Conservation (phyloP, 2,113 vertebrate species). For the Nicator chloris region DNA sequence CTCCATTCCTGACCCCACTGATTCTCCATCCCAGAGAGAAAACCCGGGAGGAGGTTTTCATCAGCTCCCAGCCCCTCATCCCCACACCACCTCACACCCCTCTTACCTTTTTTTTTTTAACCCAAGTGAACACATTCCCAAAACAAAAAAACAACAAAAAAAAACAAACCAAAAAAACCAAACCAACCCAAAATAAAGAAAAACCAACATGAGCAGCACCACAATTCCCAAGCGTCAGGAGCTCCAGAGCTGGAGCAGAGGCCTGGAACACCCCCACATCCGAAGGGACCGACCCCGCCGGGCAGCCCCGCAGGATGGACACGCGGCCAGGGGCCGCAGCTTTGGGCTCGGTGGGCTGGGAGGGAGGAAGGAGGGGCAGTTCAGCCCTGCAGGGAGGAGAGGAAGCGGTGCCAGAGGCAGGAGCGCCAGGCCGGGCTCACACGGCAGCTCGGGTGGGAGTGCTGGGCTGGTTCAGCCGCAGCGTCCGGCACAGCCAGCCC, state of each 20-base stretch:
- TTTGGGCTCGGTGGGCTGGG: background rate
- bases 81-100: background rate
- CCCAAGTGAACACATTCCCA: slow-evolving; percentile 2
- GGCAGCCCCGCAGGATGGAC: background rate
- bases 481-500: slow-evolving; percentile 92
- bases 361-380: background rate
- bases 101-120: background rate
- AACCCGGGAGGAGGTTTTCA: background rate
- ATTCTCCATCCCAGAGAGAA: background rate
- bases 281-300: background rate
- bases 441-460: slow-evolving; percentile 88
- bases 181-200: background rate
- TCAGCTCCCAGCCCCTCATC: too few species aligned
- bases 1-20: background rate
- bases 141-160: background rate
- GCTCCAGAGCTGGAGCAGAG: background rate
- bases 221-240: slow-evolving; percentile 12
- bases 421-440: slow-evolving; percentile 55
- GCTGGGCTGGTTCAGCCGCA: slow-evolving; percentile 91
- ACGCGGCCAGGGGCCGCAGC: background rate
- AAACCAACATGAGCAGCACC: background rate
- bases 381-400: background rate
- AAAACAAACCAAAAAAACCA: background rate
- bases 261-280: background rate
- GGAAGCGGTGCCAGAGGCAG: background rate